A percentile compares a stretch with the other conserved stretches of the same genome.
Evolutionary conservation across 2,113 vertebrate genomes (phyloP).

Genomic region (Galeopterus variegatus): DNA sequence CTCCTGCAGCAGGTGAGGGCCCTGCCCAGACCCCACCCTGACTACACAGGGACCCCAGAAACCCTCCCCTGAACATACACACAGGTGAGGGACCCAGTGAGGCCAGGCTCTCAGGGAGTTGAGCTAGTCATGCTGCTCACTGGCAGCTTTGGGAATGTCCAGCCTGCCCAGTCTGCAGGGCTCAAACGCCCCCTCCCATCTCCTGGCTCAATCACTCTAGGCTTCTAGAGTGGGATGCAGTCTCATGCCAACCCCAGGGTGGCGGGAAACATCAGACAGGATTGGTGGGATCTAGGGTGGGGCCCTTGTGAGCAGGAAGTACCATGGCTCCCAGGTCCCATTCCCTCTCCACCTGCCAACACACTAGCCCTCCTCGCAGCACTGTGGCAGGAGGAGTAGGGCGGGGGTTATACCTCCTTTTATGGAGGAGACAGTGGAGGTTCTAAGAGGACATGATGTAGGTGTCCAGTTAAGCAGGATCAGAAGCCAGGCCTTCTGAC

Average conservation of each 20-base stretch:
- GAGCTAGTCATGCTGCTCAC: background rate
- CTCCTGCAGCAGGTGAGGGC: conserved; percentile 93
- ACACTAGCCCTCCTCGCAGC: background rate
- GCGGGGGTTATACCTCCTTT: background rate
- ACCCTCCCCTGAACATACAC: background rate
- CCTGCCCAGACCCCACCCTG: background rate
- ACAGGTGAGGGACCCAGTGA: background rate
- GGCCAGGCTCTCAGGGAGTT: background rate
- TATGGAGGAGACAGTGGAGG: background rate
- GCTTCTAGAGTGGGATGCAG: background rate
- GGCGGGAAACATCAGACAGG: background rate
- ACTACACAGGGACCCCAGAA: background rate
- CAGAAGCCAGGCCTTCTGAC: background rate
- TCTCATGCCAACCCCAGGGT: background rate
- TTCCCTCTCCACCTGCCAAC: background rate
- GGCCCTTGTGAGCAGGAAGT: background rate
- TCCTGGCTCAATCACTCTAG: background rate
- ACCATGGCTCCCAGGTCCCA: background rate
- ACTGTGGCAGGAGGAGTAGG: background rate
- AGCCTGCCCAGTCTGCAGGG: background rate
- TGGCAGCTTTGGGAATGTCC: background rate
- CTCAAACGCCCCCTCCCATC: background rate
- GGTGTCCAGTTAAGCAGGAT: background rate
- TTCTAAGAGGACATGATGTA: background rate
- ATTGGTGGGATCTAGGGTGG: background rate